Conservation (phyloP, 2,113 vertebrate genomes). For the Otis tarda region DNA sequence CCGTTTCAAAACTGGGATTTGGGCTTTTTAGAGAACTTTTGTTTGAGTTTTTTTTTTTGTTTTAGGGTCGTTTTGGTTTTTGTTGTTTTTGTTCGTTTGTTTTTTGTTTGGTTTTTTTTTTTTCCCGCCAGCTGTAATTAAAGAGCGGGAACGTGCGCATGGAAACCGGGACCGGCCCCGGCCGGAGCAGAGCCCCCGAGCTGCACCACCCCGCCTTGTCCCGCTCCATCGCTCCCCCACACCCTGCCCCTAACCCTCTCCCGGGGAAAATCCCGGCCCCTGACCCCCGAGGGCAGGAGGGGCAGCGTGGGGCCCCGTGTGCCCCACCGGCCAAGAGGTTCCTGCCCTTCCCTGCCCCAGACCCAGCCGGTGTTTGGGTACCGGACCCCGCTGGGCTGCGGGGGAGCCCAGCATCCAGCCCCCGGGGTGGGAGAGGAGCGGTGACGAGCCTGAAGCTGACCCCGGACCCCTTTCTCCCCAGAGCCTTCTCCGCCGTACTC, state of each 20-base stretch:
- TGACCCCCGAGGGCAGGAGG: not conserved
- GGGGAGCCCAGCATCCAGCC: not conserved
- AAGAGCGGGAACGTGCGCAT: not conserved
- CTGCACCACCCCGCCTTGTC: not conserved
- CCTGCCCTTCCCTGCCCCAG: not conserved
- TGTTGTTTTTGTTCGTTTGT: too few relatives aligned
- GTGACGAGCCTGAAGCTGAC: not conserved
- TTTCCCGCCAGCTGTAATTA: not conserved
- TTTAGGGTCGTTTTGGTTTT: not conserved
- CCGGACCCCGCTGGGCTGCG: not conserved
- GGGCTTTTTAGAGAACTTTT: too few relatives aligned
- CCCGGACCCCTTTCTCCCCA: accelerated
- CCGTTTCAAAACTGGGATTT: not conserved
- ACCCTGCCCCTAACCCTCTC: not conserved
- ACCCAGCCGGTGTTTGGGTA: accelerated
- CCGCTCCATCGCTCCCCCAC: not conserved
- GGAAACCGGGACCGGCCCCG: not conserved
- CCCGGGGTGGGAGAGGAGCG: not conserved
- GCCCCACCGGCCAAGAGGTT: not conserved
- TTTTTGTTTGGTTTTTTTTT: too few relatives aligned
- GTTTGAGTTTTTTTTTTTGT: too few relatives aligned
- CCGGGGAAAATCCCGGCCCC: not conserved
- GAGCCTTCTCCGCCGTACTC: not conserved
- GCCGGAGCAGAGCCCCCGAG: not conserved
- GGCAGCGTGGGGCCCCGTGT: not conserved